phyloP scores from a whole-genome alignment of 2,113 vertebrate species.

The Apodemus speciosus region DNA sequence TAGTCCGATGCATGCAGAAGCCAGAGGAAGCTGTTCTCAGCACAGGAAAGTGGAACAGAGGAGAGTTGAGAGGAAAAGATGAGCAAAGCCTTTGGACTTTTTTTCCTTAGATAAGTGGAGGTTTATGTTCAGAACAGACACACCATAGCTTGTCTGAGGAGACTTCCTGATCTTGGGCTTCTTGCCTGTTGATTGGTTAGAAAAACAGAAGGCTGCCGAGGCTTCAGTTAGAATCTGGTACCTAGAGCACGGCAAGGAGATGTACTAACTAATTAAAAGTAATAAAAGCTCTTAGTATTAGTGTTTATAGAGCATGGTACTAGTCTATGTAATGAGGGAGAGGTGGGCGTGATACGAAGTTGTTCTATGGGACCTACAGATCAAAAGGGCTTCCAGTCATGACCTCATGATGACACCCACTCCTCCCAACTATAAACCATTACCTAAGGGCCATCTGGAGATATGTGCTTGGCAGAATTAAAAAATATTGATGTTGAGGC shows the following conservation, averaged over 20 bases:
- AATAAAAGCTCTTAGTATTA: neutral
- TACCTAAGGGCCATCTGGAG: neutral
- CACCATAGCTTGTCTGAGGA: neutral
- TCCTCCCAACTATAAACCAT: neutral
- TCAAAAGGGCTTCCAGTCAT: slow-evolving; percentile 24
- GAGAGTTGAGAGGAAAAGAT: neutral
- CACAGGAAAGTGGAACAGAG: neutral
- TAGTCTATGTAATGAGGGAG: neutral
- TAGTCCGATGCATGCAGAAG: slow-evolving; percentile 39
- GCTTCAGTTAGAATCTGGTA: neutral
- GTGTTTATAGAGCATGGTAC: slow-evolving; percentile 25
- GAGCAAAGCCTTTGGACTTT: neutral
- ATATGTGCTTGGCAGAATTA: neutral
- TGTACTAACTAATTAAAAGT: neutral
- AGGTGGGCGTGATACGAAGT: neutral
- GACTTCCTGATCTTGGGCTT: neutral
- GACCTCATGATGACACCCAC: neutral
- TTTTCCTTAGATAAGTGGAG: neutral
- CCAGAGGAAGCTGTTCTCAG: slow-evolving; percentile 33
- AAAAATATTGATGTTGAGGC: slow-evolving; percentile 3
- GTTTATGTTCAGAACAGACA: neutral
- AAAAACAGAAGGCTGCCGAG: neutral
- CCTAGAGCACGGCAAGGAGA: neutral
- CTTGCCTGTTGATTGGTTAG: neutral
- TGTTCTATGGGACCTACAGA: neutral